Conservation (phyloP, 1,140 invertebrate species). For the Drosophila bipectinata region DNA sequence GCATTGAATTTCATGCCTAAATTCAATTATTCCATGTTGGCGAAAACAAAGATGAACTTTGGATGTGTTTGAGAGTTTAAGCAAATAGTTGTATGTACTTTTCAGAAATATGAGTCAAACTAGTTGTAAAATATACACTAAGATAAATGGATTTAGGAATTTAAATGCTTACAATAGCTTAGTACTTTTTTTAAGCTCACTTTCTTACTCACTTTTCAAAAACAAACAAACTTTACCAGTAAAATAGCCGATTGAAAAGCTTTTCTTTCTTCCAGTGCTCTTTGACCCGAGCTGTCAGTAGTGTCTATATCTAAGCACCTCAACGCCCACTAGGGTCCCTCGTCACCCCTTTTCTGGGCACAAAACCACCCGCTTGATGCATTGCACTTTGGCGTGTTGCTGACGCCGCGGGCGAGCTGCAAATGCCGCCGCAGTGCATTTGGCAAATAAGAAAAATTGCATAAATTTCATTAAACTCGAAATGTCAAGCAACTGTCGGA, state of each 20-base stretch:
- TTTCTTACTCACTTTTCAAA: too few species aligned
- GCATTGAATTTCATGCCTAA: slow-evolving; percentile 35
- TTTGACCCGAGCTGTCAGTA: slow-evolving; percentile 28
- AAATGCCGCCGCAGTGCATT: slow-evolving; percentile 74
- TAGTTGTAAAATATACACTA: background rate
- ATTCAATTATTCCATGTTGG: slow-evolving; percentile 36
- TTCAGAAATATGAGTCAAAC: slow-evolving; percentile 8
- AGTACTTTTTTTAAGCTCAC: too few species aligned
- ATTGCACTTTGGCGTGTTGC: slow-evolving; percentile 74
- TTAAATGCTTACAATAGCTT: too few species aligned
- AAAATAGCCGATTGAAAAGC: background rate
- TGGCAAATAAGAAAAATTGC: slow-evolving; percentile 83
- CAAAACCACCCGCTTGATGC: slow-evolving; percentile 65
- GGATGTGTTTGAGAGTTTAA: slow-evolving; percentile 9
- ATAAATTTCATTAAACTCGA: slow-evolving; percentile 83
- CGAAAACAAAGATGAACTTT: slow-evolving; percentile 15
- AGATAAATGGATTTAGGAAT: background rate
- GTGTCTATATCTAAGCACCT: slow-evolving; percentile 63
- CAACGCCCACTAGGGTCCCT: slow-evolving; percentile 12
- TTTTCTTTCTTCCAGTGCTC: slow-evolving; percentile 1
- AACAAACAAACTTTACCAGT: too few species aligned
- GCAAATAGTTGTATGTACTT: slow-evolving; percentile 16
- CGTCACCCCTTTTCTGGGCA: background rate
- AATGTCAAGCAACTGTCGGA: slow-evolving; percentile 78
- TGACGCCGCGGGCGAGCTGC: slow-evolving; percentile 53